phyloP scores from a whole-genome alignment of 2,888 invertebrate species.

The Seladonia tumulorum region DNA sequence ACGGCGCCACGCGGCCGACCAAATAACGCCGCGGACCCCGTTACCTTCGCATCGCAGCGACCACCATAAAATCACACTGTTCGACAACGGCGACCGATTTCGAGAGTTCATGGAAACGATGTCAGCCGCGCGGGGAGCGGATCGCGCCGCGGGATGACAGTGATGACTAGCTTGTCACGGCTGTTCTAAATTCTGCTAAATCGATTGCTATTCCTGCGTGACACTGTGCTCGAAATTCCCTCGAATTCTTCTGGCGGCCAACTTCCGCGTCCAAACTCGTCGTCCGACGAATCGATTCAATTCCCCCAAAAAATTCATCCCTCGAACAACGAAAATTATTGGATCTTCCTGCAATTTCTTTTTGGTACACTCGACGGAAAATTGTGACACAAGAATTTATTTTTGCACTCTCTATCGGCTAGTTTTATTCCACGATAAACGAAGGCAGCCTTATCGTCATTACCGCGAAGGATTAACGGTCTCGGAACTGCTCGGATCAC shows the following conservation, averaged over 20 bases:
- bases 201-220: neutral
- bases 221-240: neutral
- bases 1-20: constrained; percentile 60
- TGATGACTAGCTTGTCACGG: constrained; percentile 25
- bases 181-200: constrained; percentile 22
- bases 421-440: neutral
- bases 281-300: neutral
- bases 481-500: neutral
- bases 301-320: neutral
- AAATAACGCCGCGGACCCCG: constrained; percentile 63
- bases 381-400: neutral
- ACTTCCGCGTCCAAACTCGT: neutral
- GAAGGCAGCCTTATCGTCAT: neutral
- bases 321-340: neutral
- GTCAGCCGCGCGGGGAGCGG: constrained; percentile 24
- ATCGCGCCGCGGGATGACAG: constrained; percentile 34
- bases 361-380: neutral
- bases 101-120: constrained; percentile 49
- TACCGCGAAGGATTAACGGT: neutral
- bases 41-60: constrained; percentile 46
- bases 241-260: neutral
- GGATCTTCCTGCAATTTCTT: no score
- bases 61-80: constrained; percentile 37
- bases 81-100: constrained; percentile 33
- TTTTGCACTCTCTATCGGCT: neutral